phyloP scores from a whole-genome alignment of 2,888 invertebrate species.

The Teleogryllus oceanicus region DNA sequence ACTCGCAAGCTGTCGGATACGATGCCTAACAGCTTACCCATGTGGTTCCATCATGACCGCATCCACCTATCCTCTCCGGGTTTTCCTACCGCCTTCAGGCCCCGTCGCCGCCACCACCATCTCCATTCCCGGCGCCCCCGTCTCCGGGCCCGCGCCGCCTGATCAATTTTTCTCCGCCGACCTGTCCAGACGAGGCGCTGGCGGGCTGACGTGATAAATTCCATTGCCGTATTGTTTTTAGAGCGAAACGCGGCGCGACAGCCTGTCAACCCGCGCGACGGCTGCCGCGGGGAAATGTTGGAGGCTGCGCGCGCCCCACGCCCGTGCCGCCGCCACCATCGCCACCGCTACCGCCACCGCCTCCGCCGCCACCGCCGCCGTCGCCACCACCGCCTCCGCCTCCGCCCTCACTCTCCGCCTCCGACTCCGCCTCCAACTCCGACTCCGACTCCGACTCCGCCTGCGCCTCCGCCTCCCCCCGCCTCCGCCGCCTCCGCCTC shows the following conservation, averaged over 20 bases:
- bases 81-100: background rate
- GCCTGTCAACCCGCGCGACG: constrained; percentile 41
- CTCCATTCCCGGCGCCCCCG: background rate
- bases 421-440: too few species aligned
- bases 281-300: constrained; percentile 26
- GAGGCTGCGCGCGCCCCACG: background rate
- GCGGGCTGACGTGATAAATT: constrained; percentile 44
- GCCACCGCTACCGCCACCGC: too few species aligned
- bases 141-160: constrained; percentile 3
- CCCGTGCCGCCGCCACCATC: too few species aligned
- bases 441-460: too few species aligned
- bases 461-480: too few species aligned
- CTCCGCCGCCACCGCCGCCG: too few species aligned
- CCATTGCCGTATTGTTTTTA: constrained; percentile 42
- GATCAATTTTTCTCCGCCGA: constrained; percentile 33
- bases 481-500: too few species aligned
- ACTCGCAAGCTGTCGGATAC: too few species aligned
- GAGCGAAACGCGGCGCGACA: constrained; percentile 45
- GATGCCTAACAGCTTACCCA: too few species aligned
- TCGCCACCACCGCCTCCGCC: too few species aligned
- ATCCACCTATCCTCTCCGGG: background rate
- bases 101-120: background rate
- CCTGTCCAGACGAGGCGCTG: constrained; percentile 31
- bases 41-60: background rate
- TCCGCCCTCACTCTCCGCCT: too few species aligned